Evolutionary conservation across 2,888 invertebrate genomes (phyloP), one percentile per base, ranked within the genome.

Genomic region (Autographa pulchrina): DNA sequence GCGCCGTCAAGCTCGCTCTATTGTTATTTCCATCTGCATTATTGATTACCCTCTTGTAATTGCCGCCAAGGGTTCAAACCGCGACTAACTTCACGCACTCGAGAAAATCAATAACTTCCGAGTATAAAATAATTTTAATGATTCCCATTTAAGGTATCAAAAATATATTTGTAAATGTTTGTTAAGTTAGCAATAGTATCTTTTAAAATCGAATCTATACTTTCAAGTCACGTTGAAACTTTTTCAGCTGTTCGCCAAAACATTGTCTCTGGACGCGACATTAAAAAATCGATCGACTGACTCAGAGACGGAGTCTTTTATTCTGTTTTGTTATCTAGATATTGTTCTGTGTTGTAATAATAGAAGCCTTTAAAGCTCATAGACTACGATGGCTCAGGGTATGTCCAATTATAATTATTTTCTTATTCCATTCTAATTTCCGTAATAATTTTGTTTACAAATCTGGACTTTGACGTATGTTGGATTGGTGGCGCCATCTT

Each of bases 401-500:
- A 89, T 87, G 94, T 91, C 65, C 60, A 77, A 69, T 74, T 72
- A 63, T 58, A 20, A 62, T 73, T 65, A 67, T 68, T 65, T 58
- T 11, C 20, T 1, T 18, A 2, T 11, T 56, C n/a, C 56, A 59
- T 9, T n/a, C n/a, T 14, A 18, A 38, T 32, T 18, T 9, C 41
- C 35, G 16, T n/a, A 25, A 52, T 25, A 62, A 76, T 65, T 68
- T 80, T 89, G 86, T 88, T 87, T 88, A 87, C 80, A 82, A 88
- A 84, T 68, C 77, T 76, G 70, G 67, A 85, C 70, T 86, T 90
- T 94, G 94, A 94, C 95, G 89, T 93, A 86, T 91, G 89, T 85
- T 83, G 60, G 64, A 73, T 77, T 76, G 80, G 90, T 89, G 91
- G 88, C 94, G 95, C 95, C 95, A 95, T 95, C 92, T 95, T 94